These are phyloP conservation scores for Holacanthus passer DNA, from an alignment of 2,113 vertebrate species.

Conservation along the genomic window DNA sequence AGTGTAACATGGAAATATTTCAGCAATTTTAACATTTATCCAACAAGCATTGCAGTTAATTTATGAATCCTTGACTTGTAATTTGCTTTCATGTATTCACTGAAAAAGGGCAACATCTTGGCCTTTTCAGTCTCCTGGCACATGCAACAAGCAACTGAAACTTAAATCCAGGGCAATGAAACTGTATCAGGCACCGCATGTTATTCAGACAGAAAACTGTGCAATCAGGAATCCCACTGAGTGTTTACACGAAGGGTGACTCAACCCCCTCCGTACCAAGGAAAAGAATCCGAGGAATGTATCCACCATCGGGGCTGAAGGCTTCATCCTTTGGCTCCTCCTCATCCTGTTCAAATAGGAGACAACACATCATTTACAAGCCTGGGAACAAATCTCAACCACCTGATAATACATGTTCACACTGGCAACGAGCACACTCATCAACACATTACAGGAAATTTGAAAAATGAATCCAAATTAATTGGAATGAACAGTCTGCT, in stretches of 20 bases:
- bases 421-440: no score
- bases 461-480: background rate
- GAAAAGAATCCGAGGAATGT: conserved; percentile 98
- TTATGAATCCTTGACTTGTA: background rate
- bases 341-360: conserved; percentile 89
- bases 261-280: conserved; percentile 86
- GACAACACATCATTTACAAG: background rate
- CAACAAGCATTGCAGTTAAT: background rate
- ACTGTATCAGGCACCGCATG: background rate
- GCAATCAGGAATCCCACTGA: conserved; percentile 3
- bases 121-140: background rate
- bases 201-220: background rate
- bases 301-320: conserved; percentile 96
- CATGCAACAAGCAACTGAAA: background rate
- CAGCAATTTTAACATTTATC: no score
- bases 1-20: background rate
- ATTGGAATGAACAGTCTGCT: background rate
- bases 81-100: background rate
- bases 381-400: background rate
- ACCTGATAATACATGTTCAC: background rate
- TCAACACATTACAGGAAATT: background rate
- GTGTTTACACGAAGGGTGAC: conserved; percentile 20
- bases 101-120: background rate
- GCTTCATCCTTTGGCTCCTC: conserved; percentile 95
- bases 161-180: background rate